Evolutionary conservation across 2,113 vertebrate species (phyloP), one percentile per base, ranked within the genome.

Genomic region (Amphiprion ocellaris): DNA sequence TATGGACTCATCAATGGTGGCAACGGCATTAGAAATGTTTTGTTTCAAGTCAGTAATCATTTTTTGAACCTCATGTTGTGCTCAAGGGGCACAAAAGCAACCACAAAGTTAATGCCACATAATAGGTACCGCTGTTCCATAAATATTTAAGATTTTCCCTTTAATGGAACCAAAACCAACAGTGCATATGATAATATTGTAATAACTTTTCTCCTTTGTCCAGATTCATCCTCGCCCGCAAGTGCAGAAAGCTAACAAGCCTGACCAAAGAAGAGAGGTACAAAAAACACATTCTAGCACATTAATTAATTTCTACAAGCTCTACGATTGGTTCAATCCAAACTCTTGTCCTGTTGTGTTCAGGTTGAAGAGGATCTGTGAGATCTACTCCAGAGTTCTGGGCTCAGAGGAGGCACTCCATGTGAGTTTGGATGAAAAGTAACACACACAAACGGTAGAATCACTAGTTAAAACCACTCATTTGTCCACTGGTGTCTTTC

Each of bases 241-340:
- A 98, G 87, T 96, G 96, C 85, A 96, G 97, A 87, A 97, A 93
- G 87, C 87, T 99, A 52, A 89, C 85, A 10, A 86, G 54, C 58
- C 95, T 99, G 83, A 96, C 94, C 7, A 98, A 95, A 90, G 97
- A 99, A 77, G 97, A 98, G 92, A 97, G 98, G 97, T 98, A 30
- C 30, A 30, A 30, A 30, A 2, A 15, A 4, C 39, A 23, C 26
- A 1, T 21, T 1, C 39, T 9, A 14, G 7, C n/a, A 19, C 4
- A 28, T 71, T 23, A 6, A 56, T 19, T 1, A 10, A 17, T 1
- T n/a, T 5, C 46, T n/a, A 12, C 9, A 0, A 15, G 12, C 56
- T 52, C 10, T 7, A 8, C 1, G 23, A 26, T 1, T 0, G 5
- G 0, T 71, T 41, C 60, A 33, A 84, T 46, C 54, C n/a, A n/a